Conservation (phyloP, 2,888 invertebrate species). For the Cylindroiulus punctatus region DNA sequence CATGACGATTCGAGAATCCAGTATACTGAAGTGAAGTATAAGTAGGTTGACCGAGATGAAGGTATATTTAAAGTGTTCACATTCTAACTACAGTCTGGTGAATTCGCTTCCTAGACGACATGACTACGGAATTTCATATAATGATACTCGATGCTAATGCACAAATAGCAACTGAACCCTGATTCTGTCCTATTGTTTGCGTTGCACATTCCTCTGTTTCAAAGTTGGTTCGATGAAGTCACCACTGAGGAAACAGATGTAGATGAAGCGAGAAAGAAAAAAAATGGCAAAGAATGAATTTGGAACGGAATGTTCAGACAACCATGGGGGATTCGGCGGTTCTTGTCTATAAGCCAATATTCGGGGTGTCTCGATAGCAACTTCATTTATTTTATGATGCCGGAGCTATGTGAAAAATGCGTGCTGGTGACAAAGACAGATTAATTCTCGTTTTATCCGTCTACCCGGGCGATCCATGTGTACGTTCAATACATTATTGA, state of each 20-base stretch:
- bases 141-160: not conserved
- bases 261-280: not conserved
- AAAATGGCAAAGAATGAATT: not conserved
- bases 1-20: too few relatives aligned
- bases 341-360: not conserved
- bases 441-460: slow-evolving; percentile 13
- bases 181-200: not conserved
- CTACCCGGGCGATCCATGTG: not conserved
- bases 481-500: slow-evolving; percentile 28
- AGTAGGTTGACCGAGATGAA: too few relatives aligned
- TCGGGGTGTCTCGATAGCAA: not conserved
- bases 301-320: not conserved
- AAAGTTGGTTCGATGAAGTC: not conserved
- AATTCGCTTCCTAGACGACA: too few relatives aligned
- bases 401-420: slow-evolving; percentile 24
- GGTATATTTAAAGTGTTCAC: too few relatives aligned
- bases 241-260: not conserved
- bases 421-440: not conserved
- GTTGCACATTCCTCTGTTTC: not conserved
- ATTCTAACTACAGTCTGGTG: too few relatives aligned
- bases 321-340: not conserved
- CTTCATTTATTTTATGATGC: slow-evolving; percentile 33
- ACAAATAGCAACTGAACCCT: not conserved
- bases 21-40: too few relatives aligned
- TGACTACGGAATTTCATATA: slow-evolving; percentile 17